Conservation (phyloP, 2,888 invertebrate genomes). For the Harpalus rufipes region DNA sequence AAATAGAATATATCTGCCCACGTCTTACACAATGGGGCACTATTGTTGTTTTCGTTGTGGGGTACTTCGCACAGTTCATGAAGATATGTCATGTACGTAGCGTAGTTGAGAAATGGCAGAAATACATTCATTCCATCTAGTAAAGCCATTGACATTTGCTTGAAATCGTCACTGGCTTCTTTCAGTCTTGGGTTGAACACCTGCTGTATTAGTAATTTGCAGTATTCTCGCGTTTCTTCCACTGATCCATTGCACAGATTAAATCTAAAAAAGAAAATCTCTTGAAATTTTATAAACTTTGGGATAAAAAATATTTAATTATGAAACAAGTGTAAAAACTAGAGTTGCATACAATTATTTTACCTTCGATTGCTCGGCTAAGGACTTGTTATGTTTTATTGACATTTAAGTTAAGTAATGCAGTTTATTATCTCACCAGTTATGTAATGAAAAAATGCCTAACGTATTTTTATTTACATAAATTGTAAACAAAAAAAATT, state of each 20-base stretch:
- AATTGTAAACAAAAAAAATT: too few relatives aligned
- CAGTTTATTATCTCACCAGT: too few relatives aligned
- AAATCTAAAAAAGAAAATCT: slow-evolving; percentile 78
- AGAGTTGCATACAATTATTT: too few relatives aligned
- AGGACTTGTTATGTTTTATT: too few relatives aligned
- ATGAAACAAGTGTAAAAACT: too few relatives aligned
- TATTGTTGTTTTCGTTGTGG: slow-evolving; percentile 68
- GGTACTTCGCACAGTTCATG: slow-evolving; percentile 69
- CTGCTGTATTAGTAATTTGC: slow-evolving; percentile 80
- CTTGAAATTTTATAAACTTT: background rate
- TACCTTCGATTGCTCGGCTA: too few relatives aligned
- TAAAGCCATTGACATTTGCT: slow-evolving; percentile 82
- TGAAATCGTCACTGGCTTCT: slow-evolving; percentile 82
- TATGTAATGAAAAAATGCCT: too few relatives aligned
- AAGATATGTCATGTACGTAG: slow-evolving; percentile 79
- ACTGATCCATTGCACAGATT: slow-evolving; percentile 84
- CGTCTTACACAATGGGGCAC: slow-evolving; percentile 57
- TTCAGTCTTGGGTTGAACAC: slow-evolving; percentile 82
- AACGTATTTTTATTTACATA: too few relatives aligned
- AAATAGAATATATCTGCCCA: slow-evolving; percentile 67
- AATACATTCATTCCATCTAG: slow-evolving; percentile 85
- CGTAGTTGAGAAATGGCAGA: slow-evolving; percentile 82
- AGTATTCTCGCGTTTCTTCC: slow-evolving; percentile 82
- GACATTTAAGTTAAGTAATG: too few relatives aligned
- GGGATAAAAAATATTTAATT: too few relatives aligned